Conservation (phyloP, 2,888 invertebrate species). For the Lampropteryx suffumata region DNA sequence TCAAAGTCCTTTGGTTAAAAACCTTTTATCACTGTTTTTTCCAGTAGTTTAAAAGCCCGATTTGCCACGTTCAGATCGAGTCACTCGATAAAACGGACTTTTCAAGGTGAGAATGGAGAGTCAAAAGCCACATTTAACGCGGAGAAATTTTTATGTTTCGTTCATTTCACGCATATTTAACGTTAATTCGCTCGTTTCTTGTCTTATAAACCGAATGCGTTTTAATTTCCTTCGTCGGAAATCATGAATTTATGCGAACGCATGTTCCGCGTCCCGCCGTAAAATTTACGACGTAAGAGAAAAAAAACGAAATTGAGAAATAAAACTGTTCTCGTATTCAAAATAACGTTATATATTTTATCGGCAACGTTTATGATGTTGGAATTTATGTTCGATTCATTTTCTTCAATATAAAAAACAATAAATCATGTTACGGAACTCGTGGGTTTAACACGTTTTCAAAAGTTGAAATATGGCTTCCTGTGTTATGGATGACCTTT, state of each 20-base stretch:
- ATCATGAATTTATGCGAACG: constrained; percentile 58
- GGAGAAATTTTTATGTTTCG: constrained; percentile 72
- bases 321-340: constrained; percentile 66
- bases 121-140: constrained; percentile 63
- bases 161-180: constrained; percentile 78
- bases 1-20: constrained; percentile 30
- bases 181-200: constrained; percentile 71
- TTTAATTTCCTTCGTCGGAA: constrained; percentile 60
- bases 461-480: constrained; percentile 47
- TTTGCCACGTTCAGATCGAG: constrained; percentile 76
- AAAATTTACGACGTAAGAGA: constrained; percentile 58
- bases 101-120: constrained; percentile 67
- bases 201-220: constrained; percentile 54
- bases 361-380: constrained; percentile 58
- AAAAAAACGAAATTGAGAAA: constrained; percentile 62
- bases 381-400: constrained; percentile 58
- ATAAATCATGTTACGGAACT: constrained; percentile 57
- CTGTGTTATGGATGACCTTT: constrained; percentile 48
- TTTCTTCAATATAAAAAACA: constrained; percentile 53
- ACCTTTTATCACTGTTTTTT: constrained; percentile 32
- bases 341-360: constrained; percentile 63
- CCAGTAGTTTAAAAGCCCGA: constrained; percentile 69
- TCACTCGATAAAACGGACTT: constrained; percentile 65
- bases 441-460: constrained; percentile 43
- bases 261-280: constrained; percentile 56